Evolutionary conservation across 2,888 invertebrate genomes (phyloP).

Genomic region (Crocallis elinguaria): DNA sequence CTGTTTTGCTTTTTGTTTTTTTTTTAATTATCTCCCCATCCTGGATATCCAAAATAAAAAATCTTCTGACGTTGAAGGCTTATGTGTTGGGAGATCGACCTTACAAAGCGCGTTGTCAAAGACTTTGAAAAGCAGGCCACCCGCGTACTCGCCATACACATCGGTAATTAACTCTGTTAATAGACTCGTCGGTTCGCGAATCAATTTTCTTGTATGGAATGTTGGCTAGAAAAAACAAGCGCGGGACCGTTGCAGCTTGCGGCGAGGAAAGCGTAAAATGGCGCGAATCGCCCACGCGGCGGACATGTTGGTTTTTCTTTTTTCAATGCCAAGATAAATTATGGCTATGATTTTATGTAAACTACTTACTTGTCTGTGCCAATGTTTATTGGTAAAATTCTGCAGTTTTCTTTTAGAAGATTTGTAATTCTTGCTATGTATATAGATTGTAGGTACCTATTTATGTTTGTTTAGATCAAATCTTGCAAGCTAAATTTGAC

Average conservation of each 20-base stretch:
- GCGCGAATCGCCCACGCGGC: conserved; percentile 14
- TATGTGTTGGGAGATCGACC: too few species aligned
- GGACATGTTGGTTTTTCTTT: conserved; percentile 8
- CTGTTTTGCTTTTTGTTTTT: too few species aligned
- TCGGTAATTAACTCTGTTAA: conserved; percentile 75
- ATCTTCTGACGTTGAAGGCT: too few species aligned
- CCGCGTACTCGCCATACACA: conserved; percentile 60
- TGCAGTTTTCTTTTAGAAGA: too few species aligned
- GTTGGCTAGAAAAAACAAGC: conserved; percentile 65
- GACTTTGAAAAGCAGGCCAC: conserved; percentile 56
- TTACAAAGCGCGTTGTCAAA: conserved; percentile 16
- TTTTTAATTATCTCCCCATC: too few species aligned
- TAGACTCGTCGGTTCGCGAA: conserved; percentile 51
- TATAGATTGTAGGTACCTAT: too few species aligned
- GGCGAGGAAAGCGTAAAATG: conserved; percentile 76
- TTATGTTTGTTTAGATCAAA: too few species aligned
- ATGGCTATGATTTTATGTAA: not conserved
- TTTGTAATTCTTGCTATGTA: too few species aligned
- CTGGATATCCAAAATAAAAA: too few species aligned
- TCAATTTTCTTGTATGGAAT: conserved; percentile 77
- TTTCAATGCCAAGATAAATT: not conserved
- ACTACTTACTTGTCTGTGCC: not conserved
- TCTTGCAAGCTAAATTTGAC: too few species aligned
- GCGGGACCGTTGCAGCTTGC: conserved; percentile 60
- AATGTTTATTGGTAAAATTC: too few species aligned